Evolutionary conservation across 2,797 vertebrate genomes (phyloP).

Genomic region (Leucoraja ocellata): DNA sequence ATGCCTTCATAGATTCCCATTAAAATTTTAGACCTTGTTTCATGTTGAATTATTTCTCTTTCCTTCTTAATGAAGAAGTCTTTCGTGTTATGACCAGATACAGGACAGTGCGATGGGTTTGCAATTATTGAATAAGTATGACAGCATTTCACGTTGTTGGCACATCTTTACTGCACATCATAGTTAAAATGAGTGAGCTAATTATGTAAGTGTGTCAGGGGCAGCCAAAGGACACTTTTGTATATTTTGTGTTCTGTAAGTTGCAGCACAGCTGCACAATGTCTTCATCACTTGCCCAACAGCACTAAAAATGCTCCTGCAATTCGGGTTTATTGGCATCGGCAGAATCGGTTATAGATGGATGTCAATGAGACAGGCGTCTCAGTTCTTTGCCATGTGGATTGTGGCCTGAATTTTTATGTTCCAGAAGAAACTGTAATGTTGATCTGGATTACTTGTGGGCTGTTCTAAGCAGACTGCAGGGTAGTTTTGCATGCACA

Average conservation of each 20-base stretch:
- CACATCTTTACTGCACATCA: background rate
- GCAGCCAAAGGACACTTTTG: background rate
- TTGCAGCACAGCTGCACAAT: constrained; percentile 19
- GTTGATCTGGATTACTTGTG: background rate
- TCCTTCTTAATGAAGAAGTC: too few species aligned
- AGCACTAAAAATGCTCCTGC: constrained; percentile 16
- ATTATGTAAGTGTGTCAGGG: background rate
- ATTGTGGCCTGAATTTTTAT: background rate
- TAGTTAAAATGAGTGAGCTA: background rate
- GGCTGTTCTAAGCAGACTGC: background rate
- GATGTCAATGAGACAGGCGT: constrained; percentile 20
- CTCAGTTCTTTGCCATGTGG: constrained; percentile 15
- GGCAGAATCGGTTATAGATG: background rate
- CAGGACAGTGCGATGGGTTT: background rate
- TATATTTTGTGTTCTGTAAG: constrained; percentile 4
- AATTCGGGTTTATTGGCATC: constrained; percentile 17
- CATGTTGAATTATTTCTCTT: too few species aligned
- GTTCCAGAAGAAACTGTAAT: background rate
- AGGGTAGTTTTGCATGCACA: background rate
- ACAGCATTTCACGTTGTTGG: background rate
- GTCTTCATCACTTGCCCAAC: constrained; percentile 13
- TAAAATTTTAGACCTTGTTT: too few species aligned
- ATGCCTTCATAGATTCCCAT: too few species aligned
- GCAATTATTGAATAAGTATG: background rate
- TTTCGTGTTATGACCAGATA: background rate